Base-by-base conservation (phyloP, 2,113 vertebrate species). In the Lepisosteus osseus region DNA sequence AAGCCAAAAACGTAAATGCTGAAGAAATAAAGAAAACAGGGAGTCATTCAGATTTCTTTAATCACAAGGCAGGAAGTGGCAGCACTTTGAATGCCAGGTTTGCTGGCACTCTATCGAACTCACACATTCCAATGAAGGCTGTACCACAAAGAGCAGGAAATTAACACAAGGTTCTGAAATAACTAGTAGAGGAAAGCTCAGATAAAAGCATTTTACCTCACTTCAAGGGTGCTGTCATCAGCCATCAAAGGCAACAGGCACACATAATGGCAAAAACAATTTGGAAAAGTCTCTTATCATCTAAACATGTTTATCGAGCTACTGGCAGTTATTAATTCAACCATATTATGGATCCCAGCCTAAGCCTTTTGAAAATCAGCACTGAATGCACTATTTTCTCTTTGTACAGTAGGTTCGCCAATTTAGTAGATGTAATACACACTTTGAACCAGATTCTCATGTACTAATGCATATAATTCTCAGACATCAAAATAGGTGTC, bases 261-360 rank as follows among this genome's bases (percentile, higher is more conserved):
- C 54, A 57, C 43, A 57, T 43, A 54, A 41, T 59, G 65, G 62
- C 72, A 62, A 7, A 54, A 61, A 62, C 17, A 67, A 73, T 69
- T 63, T 64, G 59, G 6, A 15, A 43, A 17, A 62, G 45, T 41
- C 67, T 69, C 55, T 74, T 55, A 69, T 74, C 72, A 69, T 9
- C 17, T 40, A 4, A 11, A n/a, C 7, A 14, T 42, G n/a, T 15
- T 62, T 67, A 51, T 64, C 51, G 45, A 44, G 61, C 68, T 69
- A 44, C 42, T 56, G 67, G 61, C 47, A 56, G 45, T 69, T 74
- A 69, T 74, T 69, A 74, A 74, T 57, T 74, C 67, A 64, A 45
- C 47, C 61, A 55, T 45, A 74, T 69, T 68, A 74, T 64, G 59
- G 14, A 47, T 61, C 65, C 13, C 7, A 69, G 29, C 47, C 17